Conservation (phyloP, 2,113 vertebrate species). For the Leucosticte australis region DNA sequence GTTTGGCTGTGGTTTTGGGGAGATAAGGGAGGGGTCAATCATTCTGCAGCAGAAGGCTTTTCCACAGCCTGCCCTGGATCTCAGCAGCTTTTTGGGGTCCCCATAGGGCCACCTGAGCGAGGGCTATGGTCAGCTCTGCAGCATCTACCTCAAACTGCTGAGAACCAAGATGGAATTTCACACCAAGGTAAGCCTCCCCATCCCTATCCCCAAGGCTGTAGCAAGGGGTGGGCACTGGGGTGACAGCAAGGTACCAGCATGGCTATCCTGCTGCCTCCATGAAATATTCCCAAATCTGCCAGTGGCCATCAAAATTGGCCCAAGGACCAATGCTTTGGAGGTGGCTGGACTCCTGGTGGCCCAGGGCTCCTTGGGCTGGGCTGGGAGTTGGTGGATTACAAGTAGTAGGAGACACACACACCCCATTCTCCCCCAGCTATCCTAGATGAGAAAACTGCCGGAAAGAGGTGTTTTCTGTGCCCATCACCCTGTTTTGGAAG, state of each 20-base stretch:
- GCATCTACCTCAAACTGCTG: conserved; percentile 98
- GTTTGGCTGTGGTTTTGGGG: not conserved
- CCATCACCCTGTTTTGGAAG: not conserved
- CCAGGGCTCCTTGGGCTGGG: not conserved
- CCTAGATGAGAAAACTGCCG: not conserved
- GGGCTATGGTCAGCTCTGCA: conserved; percentile 95
- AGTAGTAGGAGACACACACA: not conserved
- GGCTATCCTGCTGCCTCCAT: not conserved
- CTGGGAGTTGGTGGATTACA: not conserved
- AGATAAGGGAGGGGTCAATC: not conserved
- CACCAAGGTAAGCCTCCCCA: conserved; percentile 82
- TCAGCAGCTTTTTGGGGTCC: not conserved
- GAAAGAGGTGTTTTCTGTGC: not conserved
- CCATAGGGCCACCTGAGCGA: conserved; percentile 94
- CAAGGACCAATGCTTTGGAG: not conserved
- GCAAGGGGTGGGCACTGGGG: too few species aligned
- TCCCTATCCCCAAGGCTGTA: not conserved
- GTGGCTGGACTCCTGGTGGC: not conserved
- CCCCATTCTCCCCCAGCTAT: not conserved
- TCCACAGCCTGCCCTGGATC: not conserved
- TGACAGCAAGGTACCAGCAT: not conserved
- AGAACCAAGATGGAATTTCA: conserved; percentile 99
- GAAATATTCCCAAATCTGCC: not conserved
- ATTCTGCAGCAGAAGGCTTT: not conserved
- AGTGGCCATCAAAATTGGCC: not conserved